A percentile compares a stretch with the other conserved stretches of the same genome.
phyloP scores from a whole-genome alignment of 2,888 invertebrate genomes.

The Drosophila antonietae region DNA sequence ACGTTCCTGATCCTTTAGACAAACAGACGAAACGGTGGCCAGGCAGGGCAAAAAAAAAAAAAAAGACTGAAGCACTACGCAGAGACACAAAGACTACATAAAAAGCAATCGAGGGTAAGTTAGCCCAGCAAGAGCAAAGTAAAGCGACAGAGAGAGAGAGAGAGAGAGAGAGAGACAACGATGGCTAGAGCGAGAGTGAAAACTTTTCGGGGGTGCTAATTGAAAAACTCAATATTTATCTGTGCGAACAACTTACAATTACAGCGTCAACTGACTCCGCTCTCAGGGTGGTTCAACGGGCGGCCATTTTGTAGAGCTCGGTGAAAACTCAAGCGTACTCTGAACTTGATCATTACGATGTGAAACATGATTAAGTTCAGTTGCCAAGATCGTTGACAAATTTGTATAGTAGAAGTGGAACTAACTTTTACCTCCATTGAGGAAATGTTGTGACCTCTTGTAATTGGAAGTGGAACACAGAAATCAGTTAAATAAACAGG shows the following conservation, averaged over 20 bases:
- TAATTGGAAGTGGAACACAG: slow-evolving; percentile 56
- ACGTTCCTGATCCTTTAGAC: slow-evolving; percentile 82
- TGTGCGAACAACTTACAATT: slow-evolving; percentile 45
- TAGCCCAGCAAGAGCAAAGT: neutral
- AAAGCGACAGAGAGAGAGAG: neutral
- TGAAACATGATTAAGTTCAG: slow-evolving; percentile 6
- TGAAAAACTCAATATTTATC: slow-evolving; percentile 76
- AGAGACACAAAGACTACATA: slow-evolving; percentile 28
- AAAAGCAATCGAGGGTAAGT: slow-evolving; percentile 41
- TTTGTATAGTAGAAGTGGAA: slow-evolving; percentile 17
- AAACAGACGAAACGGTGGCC: slow-evolving; percentile 64
- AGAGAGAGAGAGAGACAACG: neutral
- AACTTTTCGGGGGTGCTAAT: slow-evolving; percentile 70
- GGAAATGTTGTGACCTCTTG: slow-evolving; percentile 52
- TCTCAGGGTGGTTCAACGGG: slow-evolving; percentile 34
- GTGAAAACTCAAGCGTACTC: slow-evolving; percentile 1
- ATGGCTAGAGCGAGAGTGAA: slow-evolving; percentile 6
- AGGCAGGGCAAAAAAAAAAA: slow-evolving; percentile 9
- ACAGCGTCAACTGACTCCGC: slow-evolving; percentile 22
- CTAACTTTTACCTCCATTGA: slow-evolving; percentile 17
- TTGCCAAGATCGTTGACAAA: slow-evolving; percentile 47
- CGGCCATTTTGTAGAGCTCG: slow-evolving; percentile 63
- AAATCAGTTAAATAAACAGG: slow-evolving; percentile 73
- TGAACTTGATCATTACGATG: neutral
- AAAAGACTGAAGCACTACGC: slow-evolving; percentile 15